These are phyloP conservation scores for Idaea straminata DNA, from an alignment of 2,888 invertebrate species.

Conservation along the genomic window DNA sequence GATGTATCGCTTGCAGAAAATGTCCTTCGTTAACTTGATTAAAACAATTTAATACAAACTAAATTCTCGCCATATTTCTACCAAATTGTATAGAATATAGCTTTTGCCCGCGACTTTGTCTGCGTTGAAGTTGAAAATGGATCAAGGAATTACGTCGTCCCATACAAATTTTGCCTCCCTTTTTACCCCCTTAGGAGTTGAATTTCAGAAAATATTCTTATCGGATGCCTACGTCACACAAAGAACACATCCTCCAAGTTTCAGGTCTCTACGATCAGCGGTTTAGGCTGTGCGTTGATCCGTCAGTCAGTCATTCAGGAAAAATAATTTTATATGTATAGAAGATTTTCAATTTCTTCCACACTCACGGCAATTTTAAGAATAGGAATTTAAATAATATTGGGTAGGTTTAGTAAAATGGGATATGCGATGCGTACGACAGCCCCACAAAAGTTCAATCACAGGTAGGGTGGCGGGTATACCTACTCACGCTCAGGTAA, in stretches of 20 bases:
- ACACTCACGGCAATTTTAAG: constrained; percentile 5
- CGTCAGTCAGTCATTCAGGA: no score
- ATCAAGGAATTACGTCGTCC: no score
- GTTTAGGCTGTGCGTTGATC: no score
- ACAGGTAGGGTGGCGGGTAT: constrained; percentile 5
- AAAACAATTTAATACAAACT: not conserved
- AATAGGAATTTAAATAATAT: constrained; percentile 23
- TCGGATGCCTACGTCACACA: no score
- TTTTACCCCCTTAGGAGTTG: no score
- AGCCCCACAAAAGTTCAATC: constrained; percentile 26
- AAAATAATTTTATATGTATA: no score
- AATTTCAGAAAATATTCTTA: no score
- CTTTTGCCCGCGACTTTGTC: no score
- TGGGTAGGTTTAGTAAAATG: constrained; percentile 23
- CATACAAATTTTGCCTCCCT: no score
- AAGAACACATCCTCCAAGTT: no score
- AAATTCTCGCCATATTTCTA: not conserved
- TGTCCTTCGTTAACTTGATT: constrained; percentile 7
- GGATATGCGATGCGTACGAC: constrained; percentile 21
- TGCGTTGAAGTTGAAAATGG: no score
- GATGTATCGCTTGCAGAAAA: constrained; percentile 11
- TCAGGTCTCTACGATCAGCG: no score
- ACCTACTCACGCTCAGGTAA: constrained; percentile 13
- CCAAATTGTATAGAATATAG: not conserved
- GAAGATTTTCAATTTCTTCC: not conserved